Conservation (phyloP, 2,797 vertebrate genomes). For the Microcaecilia unicolor region DNA sequence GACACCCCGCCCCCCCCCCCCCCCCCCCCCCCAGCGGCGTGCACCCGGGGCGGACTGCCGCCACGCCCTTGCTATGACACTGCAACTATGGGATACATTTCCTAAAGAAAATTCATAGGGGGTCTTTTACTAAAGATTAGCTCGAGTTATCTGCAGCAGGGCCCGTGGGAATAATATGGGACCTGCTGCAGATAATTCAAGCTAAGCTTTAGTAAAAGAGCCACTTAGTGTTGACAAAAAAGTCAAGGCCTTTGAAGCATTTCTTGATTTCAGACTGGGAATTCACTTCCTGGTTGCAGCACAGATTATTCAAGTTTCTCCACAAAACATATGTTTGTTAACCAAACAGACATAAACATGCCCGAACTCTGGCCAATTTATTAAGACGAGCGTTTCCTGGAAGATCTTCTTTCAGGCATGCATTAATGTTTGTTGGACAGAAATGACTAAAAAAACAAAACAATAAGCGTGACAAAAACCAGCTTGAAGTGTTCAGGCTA, state of each 20-base stretch:
- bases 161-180: too few relatives aligned
- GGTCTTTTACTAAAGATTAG: too few relatives aligned
- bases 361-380: constrained; percentile 8
- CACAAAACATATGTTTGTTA: constrained; percentile 14
- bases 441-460: not conserved
- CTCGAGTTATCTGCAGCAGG: too few relatives aligned
- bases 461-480: rapidly evolving
- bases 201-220: too few relatives aligned
- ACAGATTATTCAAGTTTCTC: constrained; percentile 11
- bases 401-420: not conserved
- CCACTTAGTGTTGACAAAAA: not conserved
- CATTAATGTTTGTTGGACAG: not conserved
- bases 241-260: constrained; percentile 13
- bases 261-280: constrained; percentile 6
- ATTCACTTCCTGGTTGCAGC: constrained; percentile 15
- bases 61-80: too few relatives aligned
- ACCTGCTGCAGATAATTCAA: too few relatives aligned
- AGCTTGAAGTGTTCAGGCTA: too few relatives aligned
- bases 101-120: too few relatives aligned
- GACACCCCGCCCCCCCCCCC: too few relatives aligned
- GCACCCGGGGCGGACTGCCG: too few relatives aligned
- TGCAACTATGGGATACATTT: too few relatives aligned
- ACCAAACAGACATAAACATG: not conserved
- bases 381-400: constrained; percentile 9
- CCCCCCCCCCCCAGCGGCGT: too few relatives aligned